Conservation (phyloP, 1,140 invertebrate genomes). For the Monochamus saltuarius region DNA sequence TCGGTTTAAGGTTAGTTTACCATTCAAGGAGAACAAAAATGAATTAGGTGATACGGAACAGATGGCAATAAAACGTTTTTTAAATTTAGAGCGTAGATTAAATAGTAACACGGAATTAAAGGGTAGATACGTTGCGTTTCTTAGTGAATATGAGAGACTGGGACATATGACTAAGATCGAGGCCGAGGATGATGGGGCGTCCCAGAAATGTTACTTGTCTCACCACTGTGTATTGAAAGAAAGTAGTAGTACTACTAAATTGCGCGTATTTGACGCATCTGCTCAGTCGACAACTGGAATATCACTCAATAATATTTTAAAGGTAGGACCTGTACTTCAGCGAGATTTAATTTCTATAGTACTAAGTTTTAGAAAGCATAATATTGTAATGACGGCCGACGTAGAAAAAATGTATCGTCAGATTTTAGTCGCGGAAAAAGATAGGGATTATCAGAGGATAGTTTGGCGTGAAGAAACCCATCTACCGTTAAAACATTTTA, state of each 20-base stretch:
- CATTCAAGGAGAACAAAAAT: not conserved
- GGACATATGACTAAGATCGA: no score
- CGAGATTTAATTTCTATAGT: slow-evolving; percentile 38
- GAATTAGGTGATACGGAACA: no score
- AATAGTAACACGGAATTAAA: no score
- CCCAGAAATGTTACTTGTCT: not conserved
- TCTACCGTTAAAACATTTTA: slow-evolving; percentile 36
- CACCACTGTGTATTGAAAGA: not conserved
- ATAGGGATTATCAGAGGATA: slow-evolving; percentile 46
- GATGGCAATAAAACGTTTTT: no score
- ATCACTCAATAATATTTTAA: no score
- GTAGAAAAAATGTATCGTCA: slow-evolving; percentile 51
- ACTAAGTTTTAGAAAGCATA: slow-evolving; percentile 36
- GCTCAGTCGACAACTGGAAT: no score
- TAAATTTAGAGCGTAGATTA: no score
- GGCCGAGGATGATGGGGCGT: no score
- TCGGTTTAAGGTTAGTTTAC: not conserved
- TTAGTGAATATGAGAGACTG: no score
- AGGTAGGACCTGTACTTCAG: slow-evolving; percentile 38
- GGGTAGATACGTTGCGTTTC: no score
- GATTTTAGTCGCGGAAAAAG: slow-evolving; percentile 35
- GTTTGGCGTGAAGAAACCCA: slow-evolving; percentile 41
- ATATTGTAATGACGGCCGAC: slow-evolving; percentile 43
- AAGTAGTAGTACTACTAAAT: slow-evolving; percentile 36
- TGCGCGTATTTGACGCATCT: slow-evolving; percentile 22